Conservation (phyloP, 2,797 vertebrate genomes). For the Gadopsis marmoratus region DNA sequence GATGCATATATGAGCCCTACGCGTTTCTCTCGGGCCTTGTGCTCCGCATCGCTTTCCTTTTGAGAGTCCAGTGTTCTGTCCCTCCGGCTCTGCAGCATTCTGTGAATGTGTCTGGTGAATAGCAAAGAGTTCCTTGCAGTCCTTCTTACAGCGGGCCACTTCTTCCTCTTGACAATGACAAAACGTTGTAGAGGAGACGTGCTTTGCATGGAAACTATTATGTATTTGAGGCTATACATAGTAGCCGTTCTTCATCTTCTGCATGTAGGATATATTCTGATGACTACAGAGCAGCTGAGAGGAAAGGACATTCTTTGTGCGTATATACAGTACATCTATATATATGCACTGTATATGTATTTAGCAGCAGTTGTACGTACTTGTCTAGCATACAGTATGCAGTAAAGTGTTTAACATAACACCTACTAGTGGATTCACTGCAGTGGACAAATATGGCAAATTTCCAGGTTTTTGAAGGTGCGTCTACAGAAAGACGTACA, state of each 20-base stretch:
- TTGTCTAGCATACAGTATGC: background rate
- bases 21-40: slow-evolving; percentile 1
- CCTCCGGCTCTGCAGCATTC: slow-evolving; percentile 40
- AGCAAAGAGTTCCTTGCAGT: slow-evolving; percentile 41
- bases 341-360: background rate
- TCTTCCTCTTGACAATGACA: slow-evolving; percentile 39
- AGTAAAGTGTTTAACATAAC: slow-evolving; percentile 44
- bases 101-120: slow-evolving; percentile 56
- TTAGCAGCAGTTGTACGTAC: slow-evolving; percentile 14
- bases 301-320: background rate
- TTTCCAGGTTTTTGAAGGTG: slow-evolving; percentile 25
- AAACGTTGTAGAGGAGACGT: slow-evolving; percentile 22
- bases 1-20: slow-evolving; percentile 70
- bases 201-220: slow-evolving; percentile 43
- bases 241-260: slow-evolving; percentile 24
- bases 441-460: slow-evolving; percentile 25
- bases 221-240: slow-evolving; percentile 37
- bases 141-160: slow-evolving; percentile 24
- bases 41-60: slow-evolving; percentile 33
- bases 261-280: background rate
- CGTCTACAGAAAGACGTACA: slow-evolving; percentile 20
- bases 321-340: background rate
- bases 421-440: slow-evolving; percentile 8
- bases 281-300: background rate
- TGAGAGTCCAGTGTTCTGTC: slow-evolving; percentile 30